Evolutionary conservation across 2,888 invertebrate genomes (phyloP).

Genomic region (Nephrotoma guestfalica): DNA sequence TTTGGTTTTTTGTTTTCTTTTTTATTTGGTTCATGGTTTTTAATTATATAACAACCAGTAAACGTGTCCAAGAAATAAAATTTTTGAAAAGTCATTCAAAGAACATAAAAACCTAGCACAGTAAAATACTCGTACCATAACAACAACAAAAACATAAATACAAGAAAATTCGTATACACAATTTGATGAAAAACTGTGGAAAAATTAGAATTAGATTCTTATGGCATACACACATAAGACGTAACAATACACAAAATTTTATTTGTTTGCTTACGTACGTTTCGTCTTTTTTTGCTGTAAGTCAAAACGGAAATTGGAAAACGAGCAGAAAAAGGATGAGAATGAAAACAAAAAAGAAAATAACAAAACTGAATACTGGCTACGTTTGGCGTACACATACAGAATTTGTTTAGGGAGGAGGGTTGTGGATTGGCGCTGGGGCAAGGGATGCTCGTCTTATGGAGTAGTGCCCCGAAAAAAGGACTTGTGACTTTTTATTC

Average conservation of each 20-base stretch:
- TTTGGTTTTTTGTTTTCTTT: neutral
- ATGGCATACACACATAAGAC: neutral
- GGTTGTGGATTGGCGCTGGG: neutral
- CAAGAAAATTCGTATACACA: neutral
- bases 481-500: neutral
- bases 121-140: too few relatives aligned
- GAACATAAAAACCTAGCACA: neutral
- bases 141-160: neutral
- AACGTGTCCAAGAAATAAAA: neutral
- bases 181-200: neutral
- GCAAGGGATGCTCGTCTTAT: neutral
- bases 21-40: neutral
- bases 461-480: neutral
- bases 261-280: neutral
- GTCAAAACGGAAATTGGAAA: neutral
- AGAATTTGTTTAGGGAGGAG: neutral
- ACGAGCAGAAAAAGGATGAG: neutral
- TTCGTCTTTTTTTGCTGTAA: neutral
- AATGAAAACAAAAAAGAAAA: neutral
- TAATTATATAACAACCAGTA: neutral
- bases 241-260: neutral
- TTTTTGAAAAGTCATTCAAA: neutral
- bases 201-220: neutral
- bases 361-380: neutral
- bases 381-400: neutral